Evolutionary conservation across 2,113 vertebrate genomes (phyloP).

Genomic region (Rhinichthys klamathensis): DNA sequence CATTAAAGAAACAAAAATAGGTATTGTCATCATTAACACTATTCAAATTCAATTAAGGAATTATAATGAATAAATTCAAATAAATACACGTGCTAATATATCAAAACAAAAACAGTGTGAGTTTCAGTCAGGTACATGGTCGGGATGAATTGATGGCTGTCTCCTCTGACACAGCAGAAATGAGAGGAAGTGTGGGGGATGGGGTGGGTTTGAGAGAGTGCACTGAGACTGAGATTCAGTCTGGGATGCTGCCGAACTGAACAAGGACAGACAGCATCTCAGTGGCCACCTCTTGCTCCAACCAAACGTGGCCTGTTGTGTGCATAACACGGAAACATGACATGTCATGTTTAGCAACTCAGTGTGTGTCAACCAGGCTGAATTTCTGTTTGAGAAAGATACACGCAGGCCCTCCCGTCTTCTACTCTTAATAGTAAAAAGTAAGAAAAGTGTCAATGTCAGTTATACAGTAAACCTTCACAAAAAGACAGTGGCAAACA

Average conservation of each 20-base stretch:
- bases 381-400: conserved; percentile 8
- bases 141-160: conserved; percentile 38
- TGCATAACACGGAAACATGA: conserved; percentile 18
- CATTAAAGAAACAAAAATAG: neutral
- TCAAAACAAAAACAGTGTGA: conserved; percentile 26
- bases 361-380: neutral
- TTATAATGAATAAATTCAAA: neutral
- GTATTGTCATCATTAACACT: neutral
- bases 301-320: conserved; percentile 9
- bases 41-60: neutral
- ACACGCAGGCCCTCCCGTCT: neutral
- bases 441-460: neutral
- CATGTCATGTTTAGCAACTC: conserved; percentile 18
- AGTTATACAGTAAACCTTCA: neutral
- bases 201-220: conserved; percentile 15
- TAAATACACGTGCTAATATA: neutral
- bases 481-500: neutral
- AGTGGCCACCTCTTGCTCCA: conserved; percentile 31
- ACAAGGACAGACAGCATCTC: conserved; percentile 51
- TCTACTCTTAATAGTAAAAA: neutral
- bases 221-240: conserved; percentile 41
- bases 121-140: neutral
- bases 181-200: conserved; percentile 47
- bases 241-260: conserved; percentile 28
- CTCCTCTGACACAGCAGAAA: conserved; percentile 61